These are phyloP conservation scores for Calliopum simillimum DNA, from an alignment of 2,888 invertebrate genomes.

Conservation along the genomic window DNA sequence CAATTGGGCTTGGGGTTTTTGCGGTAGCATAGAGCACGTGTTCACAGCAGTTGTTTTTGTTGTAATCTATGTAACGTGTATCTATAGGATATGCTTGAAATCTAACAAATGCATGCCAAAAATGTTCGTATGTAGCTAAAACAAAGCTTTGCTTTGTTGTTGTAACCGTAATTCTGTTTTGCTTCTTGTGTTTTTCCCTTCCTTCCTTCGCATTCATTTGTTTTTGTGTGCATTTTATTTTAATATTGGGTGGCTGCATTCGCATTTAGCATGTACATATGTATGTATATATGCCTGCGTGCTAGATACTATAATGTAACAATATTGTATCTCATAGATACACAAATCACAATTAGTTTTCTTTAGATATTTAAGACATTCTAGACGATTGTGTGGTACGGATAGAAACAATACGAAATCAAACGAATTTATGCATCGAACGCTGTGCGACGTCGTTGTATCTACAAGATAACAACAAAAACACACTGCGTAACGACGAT, in stretches of 20 bases:
- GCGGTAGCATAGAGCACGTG: slow-evolving; percentile 26
- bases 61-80: neutral
- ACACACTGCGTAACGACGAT: neutral
- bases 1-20: too few species aligned
- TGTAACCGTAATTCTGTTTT: neutral
- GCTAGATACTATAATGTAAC: neutral
- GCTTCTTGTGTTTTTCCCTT: too few species aligned
- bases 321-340: slow-evolving; percentile 20
- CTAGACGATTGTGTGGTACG: slow-evolving; percentile 11
- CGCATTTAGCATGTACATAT: neutral
- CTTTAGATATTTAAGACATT: neutral
- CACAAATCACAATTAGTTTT: slow-evolving; percentile 34
- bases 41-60: slow-evolving; percentile 9
- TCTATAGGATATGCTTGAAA: neutral
- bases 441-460: slow-evolving; percentile 22
- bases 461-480: neutral
- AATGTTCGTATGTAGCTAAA: neutral
- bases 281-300: neutral
- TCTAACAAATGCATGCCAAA: slow-evolving; percentile 6
- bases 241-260: neutral
- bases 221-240: slow-evolving; percentile 1
- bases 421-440: too few species aligned
- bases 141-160: slow-evolving; percentile 21
- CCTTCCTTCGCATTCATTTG: neutral
- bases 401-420: neutral